Percentiles rank a stretch among this genome's conserved stretches.
Evolutionary conservation across 2,113 vertebrate genomes (phyloP).

Genomic region (Hippocampus barbouri): DNA sequence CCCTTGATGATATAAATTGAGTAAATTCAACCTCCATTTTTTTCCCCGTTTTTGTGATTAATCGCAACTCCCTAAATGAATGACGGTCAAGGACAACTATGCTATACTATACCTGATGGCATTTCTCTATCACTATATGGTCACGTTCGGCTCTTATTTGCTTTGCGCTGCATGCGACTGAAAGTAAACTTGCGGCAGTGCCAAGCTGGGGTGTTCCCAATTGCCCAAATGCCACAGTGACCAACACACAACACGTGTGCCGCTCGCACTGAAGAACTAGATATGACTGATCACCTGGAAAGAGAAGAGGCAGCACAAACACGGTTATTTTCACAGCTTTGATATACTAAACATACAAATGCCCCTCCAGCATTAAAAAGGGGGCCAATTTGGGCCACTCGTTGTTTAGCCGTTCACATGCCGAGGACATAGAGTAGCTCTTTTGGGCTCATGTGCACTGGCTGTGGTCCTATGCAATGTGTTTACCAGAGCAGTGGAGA

Average conservation of each 20-base stretch:
- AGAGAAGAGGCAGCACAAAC: constrained; percentile 69
- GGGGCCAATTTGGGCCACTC: constrained; percentile 56
- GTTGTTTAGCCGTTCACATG: constrained; percentile 56
- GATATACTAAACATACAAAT: constrained; percentile 69
- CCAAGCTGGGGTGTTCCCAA: constrained; percentile 62
- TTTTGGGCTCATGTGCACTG: constrained; percentile 66
- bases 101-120: constrained; percentile 16
- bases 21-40: too few species aligned
- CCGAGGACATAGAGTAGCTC: constrained; percentile 55
- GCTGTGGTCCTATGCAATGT: constrained; percentile 65
- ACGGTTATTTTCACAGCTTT: constrained; percentile 81
- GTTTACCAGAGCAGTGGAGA: constrained; percentile 62
- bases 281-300: constrained; percentile 74
- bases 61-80: constrained; percentile 18
- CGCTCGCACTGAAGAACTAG: constrained; percentile 66
- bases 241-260: constrained; percentile 56
- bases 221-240: constrained; percentile 49
- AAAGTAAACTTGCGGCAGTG: constrained; percentile 44
- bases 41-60: not conserved
- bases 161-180: constrained; percentile 42
- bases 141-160: constrained; percentile 44
- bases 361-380: constrained; percentile 44
- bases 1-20: too few species aligned
- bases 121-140: constrained; percentile 27
- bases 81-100: constrained; percentile 32